These are phyloP conservation scores for Portevinia maculata DNA, from an alignment of 2,888 invertebrate species.

Conservation along the genomic window DNA sequence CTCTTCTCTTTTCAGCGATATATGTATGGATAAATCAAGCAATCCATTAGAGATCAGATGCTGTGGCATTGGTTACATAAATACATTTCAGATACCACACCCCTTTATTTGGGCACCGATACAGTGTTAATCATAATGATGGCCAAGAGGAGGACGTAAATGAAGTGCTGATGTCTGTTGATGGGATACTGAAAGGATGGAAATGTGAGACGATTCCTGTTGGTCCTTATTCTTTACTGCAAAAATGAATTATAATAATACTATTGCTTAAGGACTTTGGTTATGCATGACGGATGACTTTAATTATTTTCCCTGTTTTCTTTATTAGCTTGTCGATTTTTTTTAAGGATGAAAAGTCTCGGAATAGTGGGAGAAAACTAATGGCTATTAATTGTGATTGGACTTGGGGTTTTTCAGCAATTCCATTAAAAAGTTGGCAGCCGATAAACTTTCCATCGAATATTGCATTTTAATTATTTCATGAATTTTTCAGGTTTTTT, in stretches of 20 bases:
- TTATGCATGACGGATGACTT: constrained; percentile 12
- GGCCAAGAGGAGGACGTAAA: constrained; percentile 14
- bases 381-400: constrained; percentile 10
- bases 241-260: constrained; percentile 11
- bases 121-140: constrained; percentile 56
- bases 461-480: too few species aligned
- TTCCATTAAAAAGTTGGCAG: constrained; percentile 43
- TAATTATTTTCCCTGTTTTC: constrained; percentile 18
- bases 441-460: too few species aligned
- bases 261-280: constrained; percentile 4
- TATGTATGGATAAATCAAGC: constrained; percentile 66
- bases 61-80: constrained; percentile 71
- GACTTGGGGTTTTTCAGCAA: not conserved
- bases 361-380: not conserved
- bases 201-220: constrained; percentile 49
- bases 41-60: constrained; percentile 74
- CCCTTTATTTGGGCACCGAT: not conserved
- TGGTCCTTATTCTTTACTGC: constrained; percentile 9
- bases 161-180: constrained; percentile 58
- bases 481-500: too few species aligned
- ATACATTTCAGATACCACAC: constrained; percentile 34
- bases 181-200: constrained; percentile 64
- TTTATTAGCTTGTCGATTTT: not conserved
- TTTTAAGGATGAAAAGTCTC: not conserved
- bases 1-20: constrained; percentile 28